Percentiles rank a stretch among this genome's conserved stretches.
Evolutionary conservation across 2,888 invertebrate species (phyloP).

Genomic region (Bibio marci): DNA sequence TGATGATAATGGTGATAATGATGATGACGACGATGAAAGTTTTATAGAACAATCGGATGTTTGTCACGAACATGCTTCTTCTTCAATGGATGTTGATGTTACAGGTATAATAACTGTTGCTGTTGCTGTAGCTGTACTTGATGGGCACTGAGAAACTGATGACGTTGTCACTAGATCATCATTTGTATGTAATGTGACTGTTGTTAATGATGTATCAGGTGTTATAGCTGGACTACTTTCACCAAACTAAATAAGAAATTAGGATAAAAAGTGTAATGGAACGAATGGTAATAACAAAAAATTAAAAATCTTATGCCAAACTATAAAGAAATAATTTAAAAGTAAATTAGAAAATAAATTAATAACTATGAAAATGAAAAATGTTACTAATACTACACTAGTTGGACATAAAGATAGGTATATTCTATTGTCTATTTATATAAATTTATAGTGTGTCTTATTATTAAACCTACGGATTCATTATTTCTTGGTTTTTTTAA

Average conservation of each 20-base stretch:
- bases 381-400: too few species aligned
- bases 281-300: neutral
- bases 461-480: constrained; percentile 2
- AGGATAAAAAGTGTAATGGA: neutral
- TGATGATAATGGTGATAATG: neutral
- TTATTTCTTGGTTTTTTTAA: neutral
- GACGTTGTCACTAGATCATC: constrained; percentile 18
- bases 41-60: neutral
- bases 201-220: constrained; percentile 5
- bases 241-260: constrained; percentile 3
- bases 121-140: constrained; percentile 13
- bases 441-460: neutral
- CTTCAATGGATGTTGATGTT: neutral
- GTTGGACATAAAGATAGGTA: too few species aligned
- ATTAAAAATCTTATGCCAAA: too few species aligned
- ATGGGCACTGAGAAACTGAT: constrained; percentile 15
- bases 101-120: neutral
- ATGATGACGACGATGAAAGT: neutral
- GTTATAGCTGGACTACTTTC: constrained; percentile 3
- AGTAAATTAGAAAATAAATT: too few species aligned
- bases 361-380: too few species aligned
- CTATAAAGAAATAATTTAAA: too few species aligned
- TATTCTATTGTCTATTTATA: too few species aligned
- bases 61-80: neutral
- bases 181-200: constrained; percentile 10